phyloP scores from a whole-genome alignment of 2,797 vertebrate genomes.

The Pterois miles region DNA sequence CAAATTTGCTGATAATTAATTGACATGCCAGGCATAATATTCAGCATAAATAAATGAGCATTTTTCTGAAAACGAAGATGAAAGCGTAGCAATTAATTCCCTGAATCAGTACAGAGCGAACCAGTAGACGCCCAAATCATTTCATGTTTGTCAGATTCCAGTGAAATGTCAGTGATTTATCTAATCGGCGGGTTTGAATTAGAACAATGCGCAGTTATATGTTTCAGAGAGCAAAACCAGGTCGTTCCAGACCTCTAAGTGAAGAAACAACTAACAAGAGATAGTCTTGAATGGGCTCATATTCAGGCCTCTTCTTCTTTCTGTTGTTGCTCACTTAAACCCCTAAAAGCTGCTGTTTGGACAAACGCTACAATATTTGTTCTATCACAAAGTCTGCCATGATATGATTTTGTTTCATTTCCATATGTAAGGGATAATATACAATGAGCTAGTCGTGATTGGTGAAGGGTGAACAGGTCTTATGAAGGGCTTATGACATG shows the following conservation, averaged over 20 bases:
- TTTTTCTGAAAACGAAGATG: constrained; percentile 71
- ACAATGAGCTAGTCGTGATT: too few species aligned
- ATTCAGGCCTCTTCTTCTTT: neutral
- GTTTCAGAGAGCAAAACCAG: constrained; percentile 35
- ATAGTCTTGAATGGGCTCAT: neutral
- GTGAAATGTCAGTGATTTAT: constrained; percentile 55
- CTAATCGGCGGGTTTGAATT: constrained; percentile 37
- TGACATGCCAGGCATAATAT: constrained; percentile 76
- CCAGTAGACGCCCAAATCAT: constrained; percentile 28
- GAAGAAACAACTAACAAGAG: constrained; percentile 8
- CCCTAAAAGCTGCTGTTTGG: neutral
- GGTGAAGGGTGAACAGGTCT: too few species aligned
- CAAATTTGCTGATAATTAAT: constrained; percentile 79
- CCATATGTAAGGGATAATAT: too few species aligned
- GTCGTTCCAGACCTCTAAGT: constrained; percentile 8
- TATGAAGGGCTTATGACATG: too few species aligned
- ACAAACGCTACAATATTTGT: too few species aligned
- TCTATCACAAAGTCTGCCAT: too few species aligned
- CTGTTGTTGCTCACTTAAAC: neutral
- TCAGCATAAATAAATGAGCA: constrained; percentile 76
- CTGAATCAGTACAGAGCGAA: constrained; percentile 46
- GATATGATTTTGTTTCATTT: too few species aligned
- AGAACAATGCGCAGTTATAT: neutral
- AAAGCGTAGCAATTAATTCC: constrained; percentile 70
- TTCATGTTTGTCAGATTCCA: constrained; percentile 48